Evolutionary conservation across 2,113 vertebrate genomes (phyloP).

Genomic region (Gadus macrocephalus): DNA sequence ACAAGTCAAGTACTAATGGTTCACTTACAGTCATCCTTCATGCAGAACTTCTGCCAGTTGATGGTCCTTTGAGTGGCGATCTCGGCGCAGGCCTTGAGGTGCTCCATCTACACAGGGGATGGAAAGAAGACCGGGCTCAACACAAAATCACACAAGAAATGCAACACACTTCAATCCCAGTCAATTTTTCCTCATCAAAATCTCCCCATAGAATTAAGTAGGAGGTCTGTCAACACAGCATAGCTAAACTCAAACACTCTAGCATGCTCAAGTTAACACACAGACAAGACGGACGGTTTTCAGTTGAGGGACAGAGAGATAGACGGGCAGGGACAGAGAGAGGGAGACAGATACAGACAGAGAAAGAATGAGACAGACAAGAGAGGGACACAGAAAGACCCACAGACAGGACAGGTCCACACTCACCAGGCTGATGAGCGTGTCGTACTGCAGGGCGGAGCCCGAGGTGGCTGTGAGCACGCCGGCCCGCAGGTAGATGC

Average conservation of each 20-base stretch:
- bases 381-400: background rate
- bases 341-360: background rate
- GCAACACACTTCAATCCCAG: too few relatives aligned
- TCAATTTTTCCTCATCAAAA: too few relatives aligned
- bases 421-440: conserved; percentile 91
- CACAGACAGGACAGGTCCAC: background rate
- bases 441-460: conserved; percentile 95
- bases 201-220: too few relatives aligned
- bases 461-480: conserved; percentile 94
- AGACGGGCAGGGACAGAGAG: background rate
- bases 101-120: conserved; percentile 85
- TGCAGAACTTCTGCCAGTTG: conserved; percentile 99
- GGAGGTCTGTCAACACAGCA: background rate
- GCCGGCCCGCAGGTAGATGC: conserved; percentile 89
- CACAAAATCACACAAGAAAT: too few relatives aligned
- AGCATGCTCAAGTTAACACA: too few relatives aligned
- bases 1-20: conserved; percentile 3
- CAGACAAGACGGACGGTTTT: too few relatives aligned
- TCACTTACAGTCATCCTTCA: conserved; percentile 97
- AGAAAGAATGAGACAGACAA: background rate
- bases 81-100: conserved; percentile 96
- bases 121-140: conserved; percentile 2
- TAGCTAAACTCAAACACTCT: too few relatives aligned
- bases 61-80: conserved; percentile 93
- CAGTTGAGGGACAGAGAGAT: background rate